Percentiles rank a stretch among this genome's conserved stretches.
phyloP scores from a whole-genome alignment of 2,888 invertebrate genomes.

The Sinhomidia bicolor region DNA sequence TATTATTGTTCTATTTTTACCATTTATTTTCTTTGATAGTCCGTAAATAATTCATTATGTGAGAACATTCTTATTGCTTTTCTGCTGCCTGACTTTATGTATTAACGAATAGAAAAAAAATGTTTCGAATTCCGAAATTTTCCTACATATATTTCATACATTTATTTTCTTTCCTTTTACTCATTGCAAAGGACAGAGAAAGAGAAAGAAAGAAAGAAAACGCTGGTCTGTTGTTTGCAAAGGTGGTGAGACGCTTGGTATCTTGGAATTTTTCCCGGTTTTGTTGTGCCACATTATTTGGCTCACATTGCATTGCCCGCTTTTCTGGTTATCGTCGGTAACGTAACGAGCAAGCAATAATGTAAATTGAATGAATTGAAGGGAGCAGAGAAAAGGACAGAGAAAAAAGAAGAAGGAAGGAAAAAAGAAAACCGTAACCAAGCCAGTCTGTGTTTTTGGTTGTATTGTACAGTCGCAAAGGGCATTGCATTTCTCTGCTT shows the following conservation, averaged over 20 bases:
- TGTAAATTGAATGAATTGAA: background rate
- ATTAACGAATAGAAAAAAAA: background rate
- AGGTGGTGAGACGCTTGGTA: background rate
- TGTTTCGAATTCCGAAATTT: background rate
- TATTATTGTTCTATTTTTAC: background rate
- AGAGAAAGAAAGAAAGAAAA: too few relatives aligned
- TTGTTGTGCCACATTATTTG: background rate
- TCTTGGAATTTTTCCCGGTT: background rate
- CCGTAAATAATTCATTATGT: slow-evolving; percentile 30
- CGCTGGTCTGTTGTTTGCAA: too few relatives aligned
- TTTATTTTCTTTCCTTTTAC: too few relatives aligned
- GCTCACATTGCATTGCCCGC: background rate
- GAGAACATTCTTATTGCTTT: background rate
- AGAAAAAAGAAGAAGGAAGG: too few relatives aligned
- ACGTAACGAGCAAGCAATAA: slow-evolving; percentile 26
- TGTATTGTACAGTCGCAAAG: background rate
- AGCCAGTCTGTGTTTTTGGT: background rate
- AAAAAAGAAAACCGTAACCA: too few relatives aligned
- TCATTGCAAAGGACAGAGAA: too few relatives aligned
- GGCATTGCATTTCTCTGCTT: too few relatives aligned
- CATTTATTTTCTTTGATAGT: background rate
- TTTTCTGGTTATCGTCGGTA: background rate
- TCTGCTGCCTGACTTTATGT: background rate
- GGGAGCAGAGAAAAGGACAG: too few relatives aligned
- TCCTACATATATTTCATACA: too few relatives aligned